Base-by-base conservation (phyloP, 2,797 vertebrate genomes). In the Danio choprae region DNA sequence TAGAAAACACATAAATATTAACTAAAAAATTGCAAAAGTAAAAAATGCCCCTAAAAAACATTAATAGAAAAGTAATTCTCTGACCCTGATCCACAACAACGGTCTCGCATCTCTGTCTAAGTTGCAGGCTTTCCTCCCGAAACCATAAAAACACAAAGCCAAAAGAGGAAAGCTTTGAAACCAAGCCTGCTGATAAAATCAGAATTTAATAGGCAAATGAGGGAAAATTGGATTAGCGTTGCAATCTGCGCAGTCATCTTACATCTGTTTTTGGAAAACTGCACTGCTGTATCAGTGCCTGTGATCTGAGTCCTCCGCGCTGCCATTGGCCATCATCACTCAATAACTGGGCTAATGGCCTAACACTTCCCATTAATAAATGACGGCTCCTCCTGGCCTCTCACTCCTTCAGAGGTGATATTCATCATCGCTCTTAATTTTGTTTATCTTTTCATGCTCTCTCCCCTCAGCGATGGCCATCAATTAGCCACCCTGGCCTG, bases 341-440 rank as follows among this genome's bases (percentile, higher is more conserved):
- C 60, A 77, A 79, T 65, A 79, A 84, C 89, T 91, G 94, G 92
- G 95, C 95, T 95, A 96, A 96, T 95, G 91, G 93, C 92, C 94
- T 95, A 94, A 71, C 76, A 68, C 77, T 83, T 77, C 60, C 69
- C 53, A 74, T 84, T 84, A 85, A 81, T 80, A 84, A 84, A 85
- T 75, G 59, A 81, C 51, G 41, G 41, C 60, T 81, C 63, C 74
- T 36, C 13, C 65, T 68, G 46, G 74, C 80, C 79, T 62, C 53
- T 70, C 29, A 53, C 46, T 81, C 67, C 60, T 50, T 78, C 72
- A 58, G 64, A 84, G 65, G 60, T 69, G 62, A 85, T 80, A 83
- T 86, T 84, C 82, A 87, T 88, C 83, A 82, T 65, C 10, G 18
- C 22, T 79, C 67, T 75, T 86, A 86, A 83, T 86, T 84, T 65